Conservation (phyloP, 2,888 invertebrate species). For the Sthenelais limicola region DNA sequence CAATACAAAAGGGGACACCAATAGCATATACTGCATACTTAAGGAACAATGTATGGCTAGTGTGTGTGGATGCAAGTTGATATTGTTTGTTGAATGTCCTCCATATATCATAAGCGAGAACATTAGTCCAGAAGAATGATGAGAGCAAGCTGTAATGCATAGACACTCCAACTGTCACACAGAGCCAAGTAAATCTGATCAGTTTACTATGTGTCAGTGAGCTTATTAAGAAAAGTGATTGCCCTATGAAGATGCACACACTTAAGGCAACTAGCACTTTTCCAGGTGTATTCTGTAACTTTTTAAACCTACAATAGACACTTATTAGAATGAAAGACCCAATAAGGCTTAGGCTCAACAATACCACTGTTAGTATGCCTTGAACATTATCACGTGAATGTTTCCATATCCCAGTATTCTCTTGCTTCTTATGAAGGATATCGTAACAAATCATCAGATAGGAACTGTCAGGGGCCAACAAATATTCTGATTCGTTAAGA, state of each 20-base stretch:
- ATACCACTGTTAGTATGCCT: constrained; percentile 76
- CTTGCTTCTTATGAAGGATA: neutral
- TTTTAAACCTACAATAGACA: constrained; percentile 73
- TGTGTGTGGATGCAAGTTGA: neutral
- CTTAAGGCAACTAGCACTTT: constrained; percentile 75
- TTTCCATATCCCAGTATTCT: neutral
- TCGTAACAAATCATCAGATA: too few species aligned
- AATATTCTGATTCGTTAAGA: too few species aligned
- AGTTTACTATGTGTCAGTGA: too few species aligned
- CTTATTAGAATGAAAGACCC: constrained; percentile 73
- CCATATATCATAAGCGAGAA: constrained; percentile 77
- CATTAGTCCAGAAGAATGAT: constrained; percentile 76
- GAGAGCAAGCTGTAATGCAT: constrained; percentile 75
- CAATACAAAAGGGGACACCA: constrained; percentile 67
- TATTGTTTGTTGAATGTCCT: constrained; percentile 68
- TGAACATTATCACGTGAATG: constrained; percentile 40
- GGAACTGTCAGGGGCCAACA: too few species aligned
- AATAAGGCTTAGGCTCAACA: constrained; percentile 76
- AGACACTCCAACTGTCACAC: constrained; percentile 71
- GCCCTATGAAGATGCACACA: constrained; percentile 74
- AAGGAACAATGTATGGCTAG: constrained; percentile 49
- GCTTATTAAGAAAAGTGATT: constrained; percentile 74
- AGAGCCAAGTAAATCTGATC: constrained; percentile 55
- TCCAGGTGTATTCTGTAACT: constrained; percentile 75
- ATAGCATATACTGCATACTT: constrained; percentile 71